Conservation (phyloP, 2,888 invertebrate genomes). For the Athetis lepigone region DNA sequence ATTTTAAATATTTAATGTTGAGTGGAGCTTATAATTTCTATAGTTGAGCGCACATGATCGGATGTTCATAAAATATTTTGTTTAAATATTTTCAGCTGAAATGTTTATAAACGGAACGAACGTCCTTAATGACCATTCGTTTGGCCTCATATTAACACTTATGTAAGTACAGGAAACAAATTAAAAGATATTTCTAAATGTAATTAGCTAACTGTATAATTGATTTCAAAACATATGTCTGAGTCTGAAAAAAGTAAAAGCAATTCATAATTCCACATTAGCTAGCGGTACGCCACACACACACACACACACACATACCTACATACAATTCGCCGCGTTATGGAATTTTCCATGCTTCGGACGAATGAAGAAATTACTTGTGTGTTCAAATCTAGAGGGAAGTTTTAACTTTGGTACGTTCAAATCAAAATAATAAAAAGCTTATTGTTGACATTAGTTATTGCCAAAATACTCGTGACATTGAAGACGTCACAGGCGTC, state of each 20-base stretch:
- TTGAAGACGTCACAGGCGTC: constrained; percentile 76
- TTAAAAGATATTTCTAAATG: constrained; percentile 4
- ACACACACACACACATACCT: no score
- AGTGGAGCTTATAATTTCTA: constrained; percentile 12
- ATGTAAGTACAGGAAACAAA: constrained; percentile 42
- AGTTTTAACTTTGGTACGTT: constrained; percentile 37
- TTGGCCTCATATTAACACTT: constrained; percentile 56
- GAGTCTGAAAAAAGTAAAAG: constrained; percentile 61
- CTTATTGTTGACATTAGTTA: constrained; percentile 53
- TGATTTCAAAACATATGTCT: constrained; percentile 23
- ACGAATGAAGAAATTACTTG: constrained; percentile 44
- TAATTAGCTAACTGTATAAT: not conserved
- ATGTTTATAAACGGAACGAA: constrained; percentile 76
- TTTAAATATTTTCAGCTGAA: constrained; percentile 65
- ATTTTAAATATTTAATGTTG: constrained; percentile 9
- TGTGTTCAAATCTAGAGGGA: constrained; percentile 21
- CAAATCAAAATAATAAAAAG: constrained; percentile 36
- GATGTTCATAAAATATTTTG: constrained; percentile 56
- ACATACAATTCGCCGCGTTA: constrained; percentile 43
- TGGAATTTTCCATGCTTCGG: constrained; percentile 61
- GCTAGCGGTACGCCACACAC: constrained; percentile 50
- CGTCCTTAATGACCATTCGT: constrained; percentile 62
- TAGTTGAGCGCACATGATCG: constrained; percentile 21
- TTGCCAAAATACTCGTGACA: constrained; percentile 71
- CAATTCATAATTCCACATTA: no score